Evolutionary conservation across 1,140 invertebrate species (phyloP).

Genomic region (Macrobrachium rosenbergii): DNA sequence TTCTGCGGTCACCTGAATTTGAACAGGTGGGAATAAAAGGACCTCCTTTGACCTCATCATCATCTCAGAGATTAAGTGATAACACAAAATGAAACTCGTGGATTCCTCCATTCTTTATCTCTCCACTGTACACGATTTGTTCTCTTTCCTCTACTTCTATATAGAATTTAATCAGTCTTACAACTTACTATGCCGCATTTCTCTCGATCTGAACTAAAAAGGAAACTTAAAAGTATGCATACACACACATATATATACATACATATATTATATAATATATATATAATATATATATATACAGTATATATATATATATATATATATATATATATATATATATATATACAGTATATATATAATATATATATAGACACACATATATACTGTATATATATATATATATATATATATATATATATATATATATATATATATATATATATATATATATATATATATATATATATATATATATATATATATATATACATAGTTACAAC

Average conservation of each 20-base stretch:
- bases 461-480: conserved; percentile 21
- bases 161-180: background rate
- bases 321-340: conserved; percentile 18
- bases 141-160: background rate
- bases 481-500: conserved; percentile 1
- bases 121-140: too few relatives aligned
- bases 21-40: too few relatives aligned
- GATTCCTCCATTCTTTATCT: too few relatives aligned
- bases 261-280: conserved; percentile 25
- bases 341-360: conserved; percentile 12
- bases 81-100: too few relatives aligned
- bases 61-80: too few relatives aligned
- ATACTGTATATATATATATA: conserved; percentile 28
- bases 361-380: conserved; percentile 29
- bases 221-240: background rate
- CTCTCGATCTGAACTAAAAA: background rate
- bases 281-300: conserved; percentile 30
- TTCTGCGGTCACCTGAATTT: too few relatives aligned
- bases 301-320: conserved; percentile 25
- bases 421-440: conserved; percentile 28
- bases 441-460: conserved; percentile 30
- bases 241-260: conserved; percentile 13
- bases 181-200: background rate
- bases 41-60: too few relatives aligned
- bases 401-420: conserved; percentile 12